Evolutionary conservation across 2,888 invertebrate species (phyloP).

Genomic region (Lordiphosa andalusiaca): DNA sequence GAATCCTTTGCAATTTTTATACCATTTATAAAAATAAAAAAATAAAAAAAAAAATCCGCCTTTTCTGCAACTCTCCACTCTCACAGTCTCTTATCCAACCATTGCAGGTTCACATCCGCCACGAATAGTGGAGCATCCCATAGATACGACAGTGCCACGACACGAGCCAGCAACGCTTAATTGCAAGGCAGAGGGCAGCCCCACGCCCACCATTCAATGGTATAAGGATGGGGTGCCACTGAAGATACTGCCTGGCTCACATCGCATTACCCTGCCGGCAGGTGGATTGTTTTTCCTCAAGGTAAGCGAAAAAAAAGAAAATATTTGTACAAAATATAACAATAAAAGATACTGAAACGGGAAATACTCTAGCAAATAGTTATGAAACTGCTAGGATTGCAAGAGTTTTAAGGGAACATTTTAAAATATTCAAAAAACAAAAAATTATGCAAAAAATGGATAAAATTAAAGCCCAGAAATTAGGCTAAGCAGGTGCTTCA

Average conservation of each 20-base stretch:
- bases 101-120: constrained; percentile 84
- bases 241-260: constrained; percentile 84
- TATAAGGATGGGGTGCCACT: constrained; percentile 85
- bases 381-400: background rate
- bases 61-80: constrained; percentile 49
- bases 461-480: too few species aligned
- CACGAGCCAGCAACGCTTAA: constrained; percentile 95
- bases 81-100: constrained; percentile 4
- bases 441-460: too few species aligned
- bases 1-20: constrained; percentile 40
- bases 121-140: constrained; percentile 93
- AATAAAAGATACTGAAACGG: too few species aligned
- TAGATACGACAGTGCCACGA: constrained; percentile 92
- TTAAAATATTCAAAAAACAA: too few species aligned
- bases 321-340: background rate
- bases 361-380: too few species aligned
- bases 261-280: constrained; percentile 88
- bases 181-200: constrained; percentile 93
- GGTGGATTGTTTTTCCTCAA: constrained; percentile 92
- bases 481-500: too few species aligned
- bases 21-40: constrained; percentile 5
- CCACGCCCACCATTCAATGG: constrained; percentile 91
- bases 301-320: constrained; percentile 64
- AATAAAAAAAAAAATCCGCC: constrained; percentile 33
- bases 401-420: too few species aligned